Percentiles rank a stretch among this genome's conserved stretches.
phyloP scores from a whole-genome alignment of 2,113 vertebrate species.

The Danionella cerebrum region DNA sequence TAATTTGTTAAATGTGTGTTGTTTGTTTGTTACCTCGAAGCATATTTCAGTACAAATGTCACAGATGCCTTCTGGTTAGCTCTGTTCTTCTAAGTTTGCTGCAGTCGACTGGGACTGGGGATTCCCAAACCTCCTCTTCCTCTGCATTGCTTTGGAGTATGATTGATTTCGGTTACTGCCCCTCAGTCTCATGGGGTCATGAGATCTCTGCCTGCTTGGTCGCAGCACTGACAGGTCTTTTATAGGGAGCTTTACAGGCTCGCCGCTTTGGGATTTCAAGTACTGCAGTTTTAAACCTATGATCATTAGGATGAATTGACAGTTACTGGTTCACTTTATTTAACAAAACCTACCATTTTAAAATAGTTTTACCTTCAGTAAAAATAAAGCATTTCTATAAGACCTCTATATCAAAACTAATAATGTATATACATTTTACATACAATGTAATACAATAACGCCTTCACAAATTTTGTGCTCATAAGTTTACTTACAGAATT shows the following conservation, averaged over 20 bases:
- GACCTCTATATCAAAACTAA: too few relatives aligned
- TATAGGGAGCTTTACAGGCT: neutral
- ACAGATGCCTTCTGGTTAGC: neutral
- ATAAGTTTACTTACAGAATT: too few relatives aligned
- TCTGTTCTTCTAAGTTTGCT: neutral
- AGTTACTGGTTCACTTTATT: neutral
- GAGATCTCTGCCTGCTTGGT: neutral
- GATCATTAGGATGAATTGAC: neutral
- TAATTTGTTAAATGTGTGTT: too few relatives aligned
- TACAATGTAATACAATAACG: too few relatives aligned
- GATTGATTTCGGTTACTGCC: slow-evolving; percentile 23
- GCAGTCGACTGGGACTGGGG: neutral
- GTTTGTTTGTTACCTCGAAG: too few relatives aligned
- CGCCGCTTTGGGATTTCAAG: neutral
- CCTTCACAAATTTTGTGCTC: too few relatives aligned
- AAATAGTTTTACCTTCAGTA: too few relatives aligned
- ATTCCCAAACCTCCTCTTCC: neutral
- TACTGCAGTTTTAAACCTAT: slow-evolving; percentile 1
- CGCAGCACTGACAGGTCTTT: neutral
- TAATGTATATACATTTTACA: too few relatives aligned
- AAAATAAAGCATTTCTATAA: too few relatives aligned
- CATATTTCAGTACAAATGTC: too few relatives aligned
- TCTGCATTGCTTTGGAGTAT: neutral
- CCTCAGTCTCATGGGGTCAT: neutral
- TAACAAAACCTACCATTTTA: too few relatives aligned